Evolutionary conservation across 2,113 vertebrate species (phyloP), one percentile per base, ranked within the genome.

Genomic region (Cynoglossus semilaevis): DNA sequence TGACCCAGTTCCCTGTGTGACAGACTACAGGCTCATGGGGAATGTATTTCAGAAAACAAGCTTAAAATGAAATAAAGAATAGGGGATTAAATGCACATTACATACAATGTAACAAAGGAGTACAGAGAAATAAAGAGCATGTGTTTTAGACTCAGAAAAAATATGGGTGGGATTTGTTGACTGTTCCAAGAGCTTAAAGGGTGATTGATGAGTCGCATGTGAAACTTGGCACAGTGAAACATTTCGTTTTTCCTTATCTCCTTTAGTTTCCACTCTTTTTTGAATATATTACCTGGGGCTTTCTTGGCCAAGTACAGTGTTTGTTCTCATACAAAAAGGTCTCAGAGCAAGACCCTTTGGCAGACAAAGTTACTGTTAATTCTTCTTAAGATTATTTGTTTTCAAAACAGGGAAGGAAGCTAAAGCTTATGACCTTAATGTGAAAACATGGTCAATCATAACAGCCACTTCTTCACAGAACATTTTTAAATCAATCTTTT

Each of bases 161-260:
- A 9, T 22, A 58, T 22, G 66, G 49, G 46, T 37, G 49, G 52
- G 17, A 5, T 14, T 15, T 68, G 75, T 81, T 80, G 64, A 81
- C 77, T 74, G 69, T 77, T 81, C 67, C 55, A 63, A 63, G 53
- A 4, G 35, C 72, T 59, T 38, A 43, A 52, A 37, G n/a, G 51
- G 17, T 63, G 65, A 76, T 62, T 62, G 81, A 79, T 54, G 65
- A 76, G 37, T 8, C 46, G 69, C 83, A 81, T 55, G 56, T 81
- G 80, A 87, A 61, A 74, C 64, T 83, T 83, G 68, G 85, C 74
- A 76, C 46, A 68, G 17, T 35, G n/a, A 41, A 62, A 76, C 44
- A 29, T 36, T 62, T 37, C 72, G 76, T 77, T 63, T 65, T 43
- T 14, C 38, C 37, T 41, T 14, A 41, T 29, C 38, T 41, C 37